Base-by-base conservation (phyloP, 2,888 invertebrate genomes). In the Lissonota sp. region DNA sequence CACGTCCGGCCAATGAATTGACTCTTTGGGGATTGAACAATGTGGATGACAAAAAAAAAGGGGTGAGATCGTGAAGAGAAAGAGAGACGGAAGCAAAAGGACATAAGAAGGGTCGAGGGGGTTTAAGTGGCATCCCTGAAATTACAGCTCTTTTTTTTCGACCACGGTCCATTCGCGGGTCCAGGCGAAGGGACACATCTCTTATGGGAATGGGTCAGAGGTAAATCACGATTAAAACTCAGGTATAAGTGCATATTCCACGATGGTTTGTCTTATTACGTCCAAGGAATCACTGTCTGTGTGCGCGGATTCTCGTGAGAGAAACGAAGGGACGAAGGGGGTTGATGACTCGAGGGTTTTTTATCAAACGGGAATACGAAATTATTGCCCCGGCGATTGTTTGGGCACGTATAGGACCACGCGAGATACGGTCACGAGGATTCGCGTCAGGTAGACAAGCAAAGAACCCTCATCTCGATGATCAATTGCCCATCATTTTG, bases 1-100 rank as follows among this genome's bases (percentile, higher is more conserved):
- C 78, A 72, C 71, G 72, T 72, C 72, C 58, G 66, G 71, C n/a
- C 77, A 10, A 58, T 78, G 77, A 72, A 66, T 78, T 42, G 58
- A 49, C n/a, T 39, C 53, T 53, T 55, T 16, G 14, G n/a, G n/a
- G 6, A 42, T 6, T 6, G 42, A 7, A 7, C 5, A 42, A 42
- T 5, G 51, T 51, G 51, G 3, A 51, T 51, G n/a, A 42, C 5
- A 5, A 42, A 42, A 7, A 42, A 42, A n/a, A n/a, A n/a, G n/a
- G 5, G 7, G 7, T 7, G 7, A 42, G 5, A 42, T 6, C 42
- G 42, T 6, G 42, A 42, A 42, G 42, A 42, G 7, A 42, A 42
- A 42, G n/a, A n/a, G n/a, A n/a, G n/a, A n/a, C 5, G 7, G 7
- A 42, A 51, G n/a, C n/a, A n/a, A n/a, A n/a, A n/a, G n/a, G n/a